Evolutionary conservation across 1,140 invertebrate species (phyloP), one percentile per base, ranked within the genome.

Genomic region (Zophobas morio): DNA sequence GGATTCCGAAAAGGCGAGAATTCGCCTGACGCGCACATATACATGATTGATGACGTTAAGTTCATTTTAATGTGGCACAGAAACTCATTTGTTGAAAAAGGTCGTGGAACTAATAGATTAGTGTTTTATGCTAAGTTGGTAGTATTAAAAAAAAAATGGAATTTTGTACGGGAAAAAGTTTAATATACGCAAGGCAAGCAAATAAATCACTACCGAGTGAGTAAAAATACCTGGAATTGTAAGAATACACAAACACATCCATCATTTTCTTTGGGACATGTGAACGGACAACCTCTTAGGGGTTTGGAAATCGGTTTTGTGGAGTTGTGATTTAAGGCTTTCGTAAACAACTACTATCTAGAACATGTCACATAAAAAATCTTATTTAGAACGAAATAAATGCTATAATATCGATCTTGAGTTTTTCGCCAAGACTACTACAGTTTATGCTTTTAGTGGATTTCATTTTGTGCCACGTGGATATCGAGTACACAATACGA

Each of bases 241-340:
- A 77, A 77, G 71, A 80, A 80, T 80, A 78, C 76, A 78, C 81
- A 81, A 82, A 80, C 81, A 81, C 81, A 82, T 82, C 79, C 80
- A 82, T 82, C 81, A 82, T 82, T 71, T 77, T 77, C 54, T 57
- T 80, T 70, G 71, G 66, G 79, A 81, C 72, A 77, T 71, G 54
- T 39, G 78, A 74, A 76, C 73, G 80, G 78, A 80, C 80, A 78
- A 77, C 70, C 80, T 80, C 78, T 79, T 78, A 78, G 73, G 46
- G 77, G 54, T 42, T 72, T 60, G 33, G 51, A 60, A 56, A 66
- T 54, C 40, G 70, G 74, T 57, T 73, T 66, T 53, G 60, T 42
- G 53, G 54, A 74, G 32, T 60, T 74, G 78, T 79, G 74, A 79
- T 79, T 79, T 79, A 79, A 70, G 39, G 73, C 74, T 75, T 42